These are phyloP conservation scores for Ophthalmolycus amberensis DNA, from an alignment of 2,113 vertebrate genomes.

Conservation along the genomic window DNA sequence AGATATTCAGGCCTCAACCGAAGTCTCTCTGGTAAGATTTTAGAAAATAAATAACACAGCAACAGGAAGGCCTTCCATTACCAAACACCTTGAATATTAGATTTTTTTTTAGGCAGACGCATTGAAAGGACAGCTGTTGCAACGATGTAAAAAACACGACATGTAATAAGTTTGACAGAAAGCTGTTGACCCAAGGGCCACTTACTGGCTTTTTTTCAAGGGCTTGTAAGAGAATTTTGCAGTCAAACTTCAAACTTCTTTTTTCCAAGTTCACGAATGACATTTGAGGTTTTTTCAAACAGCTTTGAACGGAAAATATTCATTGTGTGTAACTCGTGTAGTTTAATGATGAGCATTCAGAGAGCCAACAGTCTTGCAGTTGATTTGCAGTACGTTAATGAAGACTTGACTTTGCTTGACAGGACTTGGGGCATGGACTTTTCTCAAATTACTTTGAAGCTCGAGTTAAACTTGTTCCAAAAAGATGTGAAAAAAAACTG, in stretches of 20 bases:
- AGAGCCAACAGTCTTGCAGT: background rate
- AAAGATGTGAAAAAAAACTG: background rate
- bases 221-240: background rate
- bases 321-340: background rate
- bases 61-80: background rate
- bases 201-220: background rate
- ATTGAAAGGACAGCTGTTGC: background rate
- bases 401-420: constrained; percentile 8
- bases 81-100: background rate
- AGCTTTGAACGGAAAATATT: constrained; percentile 13
- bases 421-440: background rate
- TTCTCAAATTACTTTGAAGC: constrained; percentile 24
- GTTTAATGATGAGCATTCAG: background rate
- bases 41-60: background rate
- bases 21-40: background rate
- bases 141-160: background rate
- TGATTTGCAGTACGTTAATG: constrained; percentile 6
- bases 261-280: background rate
- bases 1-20: background rate
- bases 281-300: background rate
- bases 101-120: too few species aligned
- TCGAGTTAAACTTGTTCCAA: constrained; percentile 19
- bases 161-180: background rate
- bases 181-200: background rate
- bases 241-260: background rate